These are phyloP conservation scores for Heliothis peltigera DNA, from an alignment of 2,888 invertebrate genomes.

Conservation along the genomic window DNA sequence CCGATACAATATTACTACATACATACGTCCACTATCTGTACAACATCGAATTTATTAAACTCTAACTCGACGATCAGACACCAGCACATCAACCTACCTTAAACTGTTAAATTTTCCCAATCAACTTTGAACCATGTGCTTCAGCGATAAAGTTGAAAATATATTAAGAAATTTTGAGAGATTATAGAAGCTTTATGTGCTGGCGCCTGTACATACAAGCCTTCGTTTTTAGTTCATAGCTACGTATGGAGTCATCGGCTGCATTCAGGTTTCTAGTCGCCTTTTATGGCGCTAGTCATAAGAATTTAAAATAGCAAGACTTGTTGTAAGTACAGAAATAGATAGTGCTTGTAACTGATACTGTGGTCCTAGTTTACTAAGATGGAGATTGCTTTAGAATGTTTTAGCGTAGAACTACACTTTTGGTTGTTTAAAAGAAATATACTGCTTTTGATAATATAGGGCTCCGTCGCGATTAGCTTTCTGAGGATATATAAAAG, in stretches of 20 bases:
- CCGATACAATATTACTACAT: not conserved
- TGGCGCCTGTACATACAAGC: no score
- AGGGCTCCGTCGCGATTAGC: no score
- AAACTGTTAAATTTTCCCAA: no score
- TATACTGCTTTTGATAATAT: no score
- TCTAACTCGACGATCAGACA: constrained; percentile 35
- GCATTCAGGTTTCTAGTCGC: constrained; percentile 47
- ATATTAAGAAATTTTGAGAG: no score
- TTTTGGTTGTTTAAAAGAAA: not conserved
- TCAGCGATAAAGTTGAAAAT: no score
- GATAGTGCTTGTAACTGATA: constrained; percentile 42
- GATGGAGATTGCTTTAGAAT: not conserved
- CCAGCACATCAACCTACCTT: no score
- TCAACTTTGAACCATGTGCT: no score
- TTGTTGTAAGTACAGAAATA: constrained; percentile 48
- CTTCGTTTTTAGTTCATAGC: constrained; percentile 59
- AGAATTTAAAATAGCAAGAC: constrained; percentile 57
- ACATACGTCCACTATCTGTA: constrained; percentile 22
- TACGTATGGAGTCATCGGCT: constrained; percentile 56
- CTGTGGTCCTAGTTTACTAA: constrained; percentile 6
- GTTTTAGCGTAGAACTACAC: not conserved
- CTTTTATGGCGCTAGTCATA: constrained; percentile 54
- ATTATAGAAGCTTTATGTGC: no score
- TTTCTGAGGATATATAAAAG: no score
- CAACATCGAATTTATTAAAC: constrained; percentile 40